Base-by-base conservation (phyloP, 2,888 invertebrate species). In the Caradrina kadenii region DNA sequence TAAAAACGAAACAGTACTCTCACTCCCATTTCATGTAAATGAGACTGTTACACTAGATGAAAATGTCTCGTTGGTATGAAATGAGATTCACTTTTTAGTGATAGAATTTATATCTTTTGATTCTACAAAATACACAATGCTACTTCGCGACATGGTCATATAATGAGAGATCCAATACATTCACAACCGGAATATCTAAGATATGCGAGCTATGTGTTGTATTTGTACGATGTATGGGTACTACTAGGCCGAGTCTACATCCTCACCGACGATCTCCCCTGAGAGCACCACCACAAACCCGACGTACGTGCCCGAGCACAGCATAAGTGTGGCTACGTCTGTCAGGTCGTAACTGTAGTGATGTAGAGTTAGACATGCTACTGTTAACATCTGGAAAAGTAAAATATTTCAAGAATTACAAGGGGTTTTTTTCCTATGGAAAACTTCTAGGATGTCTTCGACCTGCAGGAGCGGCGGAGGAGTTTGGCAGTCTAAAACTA, bases 311-410 rank as follows among this genome's bases (percentile, higher is more conserved):
- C 95, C 95, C 1, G 95, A 93, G 76, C 95, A 95, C 4, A 96
- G 83, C 92, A 96, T 93, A n/a, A 96, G 77, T 10, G 94, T 93
- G 0, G 93, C 88, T 45, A 95, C 75, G 64, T 96, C 95, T 58
- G 95, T 96, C 22, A 96, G 83, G 80, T 96, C 95, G 74, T 92
- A 96, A 73, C 95, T 95, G 86, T 93, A 94, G 83, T 94, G 92
- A 72, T 94, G 95, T 3, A 96, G 87, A 0, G 89, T 88, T 22
- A 96, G 86, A 65, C 95, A 96, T n/a, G 93, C 90, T 79, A 91
- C 76, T 73, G 94, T 87, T 80, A 96, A 83, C 79, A 87, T 84
- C 95, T 96, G 90, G 2, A 90, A 89, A 45, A 15, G 56, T 64
- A 0, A 11, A 26, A 31, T 39, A 26, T 42, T 42, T 22, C 0